A percentile compares a stretch with the other conserved stretches of the same genome.
These are phyloP conservation scores for Xyrichtys novacula DNA, from an alignment of 2,797 vertebrate genomes.

Conservation along the genomic window DNA sequence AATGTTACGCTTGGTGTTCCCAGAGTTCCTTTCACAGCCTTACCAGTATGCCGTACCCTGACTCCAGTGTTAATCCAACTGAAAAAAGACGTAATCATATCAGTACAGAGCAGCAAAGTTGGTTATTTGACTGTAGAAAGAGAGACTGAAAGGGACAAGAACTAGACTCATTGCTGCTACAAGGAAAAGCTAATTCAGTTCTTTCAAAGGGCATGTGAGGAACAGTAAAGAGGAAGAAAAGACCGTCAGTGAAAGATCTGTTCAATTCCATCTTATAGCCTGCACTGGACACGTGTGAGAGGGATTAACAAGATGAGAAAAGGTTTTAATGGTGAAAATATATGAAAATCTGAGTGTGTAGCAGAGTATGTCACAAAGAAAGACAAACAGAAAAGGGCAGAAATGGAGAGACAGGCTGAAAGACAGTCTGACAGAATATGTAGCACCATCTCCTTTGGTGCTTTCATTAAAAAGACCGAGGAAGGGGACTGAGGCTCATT, in stretches of 20 bases:
- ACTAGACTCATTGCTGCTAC: conserved; percentile 67
- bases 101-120: conserved; percentile 76
- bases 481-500: conserved; percentile 40
- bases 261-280: conserved; percentile 67
- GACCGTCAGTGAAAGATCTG: conserved; percentile 65
- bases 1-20: conserved; percentile 53
- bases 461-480: conserved; percentile 50
- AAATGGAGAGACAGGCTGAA: conserved; percentile 7
- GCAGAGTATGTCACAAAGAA: conserved; percentile 26
- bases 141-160: conserved; percentile 76
- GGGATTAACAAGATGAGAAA: conserved; percentile 76
- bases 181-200: conserved; percentile 72
- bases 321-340: conserved; percentile 64
- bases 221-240: conserved; percentile 62
- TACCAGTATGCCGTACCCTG: conserved; percentile 53
- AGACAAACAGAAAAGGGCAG: conserved; percentile 43
- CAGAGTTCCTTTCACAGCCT: conserved; percentile 65
- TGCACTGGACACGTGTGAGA: conserved; percentile 62
- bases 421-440: conserved; percentile 31
- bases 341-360: conserved; percentile 40
- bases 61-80: conserved; percentile 73
- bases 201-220: conserved; percentile 75
- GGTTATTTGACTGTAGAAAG: conserved; percentile 78
- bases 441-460: conserved; percentile 32
- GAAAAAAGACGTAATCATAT: conserved; percentile 78